Percentiles rank a stretch among this genome's conserved stretches.
These are phyloP conservation scores for Danio jaintianensis DNA, from an alignment of 2,797 vertebrate genomes.

Conservation along the genomic window DNA sequence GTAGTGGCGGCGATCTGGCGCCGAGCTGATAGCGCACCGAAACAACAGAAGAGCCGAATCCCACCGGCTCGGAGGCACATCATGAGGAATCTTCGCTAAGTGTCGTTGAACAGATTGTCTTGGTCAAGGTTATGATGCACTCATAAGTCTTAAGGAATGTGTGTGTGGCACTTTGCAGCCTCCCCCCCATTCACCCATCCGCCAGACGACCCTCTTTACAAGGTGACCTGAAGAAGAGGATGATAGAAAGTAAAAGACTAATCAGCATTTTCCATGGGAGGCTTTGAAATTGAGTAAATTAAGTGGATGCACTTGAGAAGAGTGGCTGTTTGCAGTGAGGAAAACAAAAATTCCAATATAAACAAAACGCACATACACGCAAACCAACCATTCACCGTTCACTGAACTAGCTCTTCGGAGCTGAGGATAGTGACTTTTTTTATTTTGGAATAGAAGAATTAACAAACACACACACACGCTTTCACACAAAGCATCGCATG, in stretches of 20 bases:
- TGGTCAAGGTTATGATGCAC: slow-evolving; percentile 78
- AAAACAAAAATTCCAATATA: background rate
- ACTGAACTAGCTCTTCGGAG: slow-evolving; percentile 22
- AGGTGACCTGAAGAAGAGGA: slow-evolving; percentile 78
- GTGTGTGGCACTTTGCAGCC: slow-evolving; percentile 68
- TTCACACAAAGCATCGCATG: slow-evolving; percentile 69
- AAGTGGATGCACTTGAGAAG: slow-evolving; percentile 40
- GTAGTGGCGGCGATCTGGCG: slow-evolving; percentile 88
- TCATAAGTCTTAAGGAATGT: slow-evolving; percentile 62
- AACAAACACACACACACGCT: slow-evolving; percentile 17
- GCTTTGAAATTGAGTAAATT: slow-evolving; percentile 59
- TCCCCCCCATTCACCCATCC: slow-evolving; percentile 63
- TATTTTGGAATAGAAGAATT: slow-evolving; percentile 20
- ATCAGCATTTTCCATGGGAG: slow-evolving; percentile 71
- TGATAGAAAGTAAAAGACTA: slow-evolving; percentile 66
- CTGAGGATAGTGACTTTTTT: slow-evolving; percentile 7
- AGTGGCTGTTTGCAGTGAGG: background rate
- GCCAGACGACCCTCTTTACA: slow-evolving; percentile 70
- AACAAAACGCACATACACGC: background rate
- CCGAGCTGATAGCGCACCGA: slow-evolving; percentile 82
- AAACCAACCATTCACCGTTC: slow-evolving; percentile 21
- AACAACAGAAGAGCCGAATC: slow-evolving; percentile 67
- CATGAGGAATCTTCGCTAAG: slow-evolving; percentile 73
- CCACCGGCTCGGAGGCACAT: slow-evolving; percentile 62
- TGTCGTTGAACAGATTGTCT: slow-evolving; percentile 77